Evolutionary conservation across 2,888 invertebrate genomes (phyloP).

Genomic region (Plutella xylostella): DNA sequence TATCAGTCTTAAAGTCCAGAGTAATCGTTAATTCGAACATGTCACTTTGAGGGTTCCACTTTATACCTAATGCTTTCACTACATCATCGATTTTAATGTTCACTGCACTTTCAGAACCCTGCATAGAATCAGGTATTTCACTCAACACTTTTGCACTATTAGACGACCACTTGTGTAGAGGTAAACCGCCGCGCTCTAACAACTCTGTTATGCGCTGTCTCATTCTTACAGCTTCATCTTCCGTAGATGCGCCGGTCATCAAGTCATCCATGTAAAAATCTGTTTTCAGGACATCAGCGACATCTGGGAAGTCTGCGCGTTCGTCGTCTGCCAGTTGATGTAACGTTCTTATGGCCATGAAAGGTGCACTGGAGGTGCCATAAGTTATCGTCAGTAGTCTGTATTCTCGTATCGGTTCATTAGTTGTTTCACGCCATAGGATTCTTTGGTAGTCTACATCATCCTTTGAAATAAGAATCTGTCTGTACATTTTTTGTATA

Average conservation of each 20-base stretch:
- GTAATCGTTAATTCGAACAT: background rate
- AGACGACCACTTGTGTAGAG: background rate
- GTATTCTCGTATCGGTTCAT: too few relatives aligned
- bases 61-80: background rate
- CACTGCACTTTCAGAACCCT: background rate
- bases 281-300: background rate
- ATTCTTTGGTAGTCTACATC: background rate
- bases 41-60: background rate
- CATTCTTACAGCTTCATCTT: too few relatives aligned
- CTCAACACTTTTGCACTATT: background rate
- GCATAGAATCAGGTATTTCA: background rate
- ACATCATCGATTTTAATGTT: background rate
- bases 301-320: background rate
- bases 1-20: too few relatives aligned
- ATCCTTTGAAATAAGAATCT: background rate
- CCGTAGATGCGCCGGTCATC: too few relatives aligned
- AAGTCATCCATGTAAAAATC: background rate
- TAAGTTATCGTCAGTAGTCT: too few relatives aligned
- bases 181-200: too few relatives aligned
- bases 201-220: too few relatives aligned
- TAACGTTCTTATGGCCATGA: too few relatives aligned
- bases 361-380: too few relatives aligned
- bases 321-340: background rate
- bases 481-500: background rate
- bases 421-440: too few relatives aligned